Evolutionary conservation across 2,113 vertebrate genomes (phyloP).

Genomic region (Spea multiplicata): DNA sequence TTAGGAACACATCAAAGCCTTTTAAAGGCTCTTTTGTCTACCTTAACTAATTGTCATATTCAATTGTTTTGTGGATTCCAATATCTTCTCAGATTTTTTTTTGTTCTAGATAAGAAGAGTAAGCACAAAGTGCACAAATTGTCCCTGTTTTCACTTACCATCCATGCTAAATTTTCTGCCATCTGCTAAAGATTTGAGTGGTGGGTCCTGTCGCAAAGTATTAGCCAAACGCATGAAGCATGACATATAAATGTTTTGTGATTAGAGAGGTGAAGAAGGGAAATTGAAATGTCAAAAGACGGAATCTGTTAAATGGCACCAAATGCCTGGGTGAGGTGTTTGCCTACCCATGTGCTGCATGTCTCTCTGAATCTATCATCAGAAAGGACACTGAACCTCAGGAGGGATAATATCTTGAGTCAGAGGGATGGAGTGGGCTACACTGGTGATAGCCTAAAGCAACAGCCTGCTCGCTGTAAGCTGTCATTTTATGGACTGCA

Average conservation of each 20-base stretch:
- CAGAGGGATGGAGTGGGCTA: conserved; percentile 55
- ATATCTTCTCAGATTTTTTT: too few relatives aligned
- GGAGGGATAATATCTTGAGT: conserved; percentile 67
- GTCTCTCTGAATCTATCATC: conserved; percentile 80
- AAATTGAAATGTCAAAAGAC: conserved; percentile 83
- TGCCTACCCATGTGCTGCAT: conserved; percentile 78
- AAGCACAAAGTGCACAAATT: too few relatives aligned
- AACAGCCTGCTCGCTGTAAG: conserved; percentile 59
- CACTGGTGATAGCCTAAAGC: conserved; percentile 62
- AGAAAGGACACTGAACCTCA: conserved; percentile 74
- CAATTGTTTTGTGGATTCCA: too few relatives aligned
- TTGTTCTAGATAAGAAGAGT: too few relatives aligned
- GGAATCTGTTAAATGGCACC: conserved; percentile 84
- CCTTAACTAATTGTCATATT: too few relatives aligned
- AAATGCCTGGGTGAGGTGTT: conserved; percentile 75
- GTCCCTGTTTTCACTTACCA: background rate
- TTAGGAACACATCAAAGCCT: too few relatives aligned
- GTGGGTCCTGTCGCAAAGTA: conserved; percentile 66
- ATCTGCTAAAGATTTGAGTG: conserved; percentile 55
- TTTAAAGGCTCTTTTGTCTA: too few relatives aligned
- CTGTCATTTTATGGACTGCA: conserved; percentile 65
- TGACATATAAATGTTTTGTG: conserved; percentile 65
- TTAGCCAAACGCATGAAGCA: conserved; percentile 61
- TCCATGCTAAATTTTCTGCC: conserved; percentile 23
- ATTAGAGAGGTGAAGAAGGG: conserved; percentile 68